Percentiles rank a stretch among this genome's conserved stretches.
Evolutionary conservation across 2,797 vertebrate genomes (phyloP).

Genomic region (Leptatherina wallacei): DNA sequence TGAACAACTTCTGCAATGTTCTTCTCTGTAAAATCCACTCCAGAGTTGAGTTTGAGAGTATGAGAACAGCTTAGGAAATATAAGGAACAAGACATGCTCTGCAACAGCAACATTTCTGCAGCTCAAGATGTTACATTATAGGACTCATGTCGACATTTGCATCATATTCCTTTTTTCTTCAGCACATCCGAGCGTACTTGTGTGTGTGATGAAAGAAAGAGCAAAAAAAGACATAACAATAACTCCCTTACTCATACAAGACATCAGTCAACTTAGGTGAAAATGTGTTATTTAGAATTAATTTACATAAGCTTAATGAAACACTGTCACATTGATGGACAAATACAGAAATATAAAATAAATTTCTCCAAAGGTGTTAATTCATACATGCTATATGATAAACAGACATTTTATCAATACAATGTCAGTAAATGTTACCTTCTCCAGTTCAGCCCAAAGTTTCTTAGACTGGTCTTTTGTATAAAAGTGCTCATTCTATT

Average conservation of each 20-base stretch:
- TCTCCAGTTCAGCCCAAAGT: conserved; percentile 43
- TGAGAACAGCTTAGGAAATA: neutral
- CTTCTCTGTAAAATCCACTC: too few relatives aligned
- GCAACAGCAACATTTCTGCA: neutral
- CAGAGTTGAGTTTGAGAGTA: too few relatives aligned
- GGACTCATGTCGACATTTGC: neutral
- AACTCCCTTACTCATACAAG: conserved; percentile 11
- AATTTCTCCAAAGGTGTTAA: conserved; percentile 43
- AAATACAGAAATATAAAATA: conserved; percentile 56
- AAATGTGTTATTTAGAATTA: conserved; percentile 49
- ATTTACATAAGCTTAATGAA: conserved; percentile 61
- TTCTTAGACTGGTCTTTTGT: conserved; percentile 32
- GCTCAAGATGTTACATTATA: conserved; percentile 26
- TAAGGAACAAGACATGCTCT: neutral
- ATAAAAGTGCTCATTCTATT: conserved; percentile 57
- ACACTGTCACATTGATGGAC: conserved; percentile 46
- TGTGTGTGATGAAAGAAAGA: neutral
- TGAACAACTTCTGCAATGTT: too few relatives aligned
- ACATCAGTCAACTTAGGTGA: conserved; percentile 27
- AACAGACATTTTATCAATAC: conserved; percentile 45
- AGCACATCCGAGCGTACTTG: neutral
- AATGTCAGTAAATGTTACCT: conserved; percentile 31
- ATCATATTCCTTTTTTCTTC: conserved; percentile 46
- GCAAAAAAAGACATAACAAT: conserved; percentile 29
- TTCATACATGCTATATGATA: conserved; percentile 42